Percentiles rank a stretch among this genome's conserved stretches.
These are phyloP conservation scores for Astatotilapia flaviijosephi DNA, from an alignment of 2,113 vertebrate genomes.

Conservation along the genomic window DNA sequence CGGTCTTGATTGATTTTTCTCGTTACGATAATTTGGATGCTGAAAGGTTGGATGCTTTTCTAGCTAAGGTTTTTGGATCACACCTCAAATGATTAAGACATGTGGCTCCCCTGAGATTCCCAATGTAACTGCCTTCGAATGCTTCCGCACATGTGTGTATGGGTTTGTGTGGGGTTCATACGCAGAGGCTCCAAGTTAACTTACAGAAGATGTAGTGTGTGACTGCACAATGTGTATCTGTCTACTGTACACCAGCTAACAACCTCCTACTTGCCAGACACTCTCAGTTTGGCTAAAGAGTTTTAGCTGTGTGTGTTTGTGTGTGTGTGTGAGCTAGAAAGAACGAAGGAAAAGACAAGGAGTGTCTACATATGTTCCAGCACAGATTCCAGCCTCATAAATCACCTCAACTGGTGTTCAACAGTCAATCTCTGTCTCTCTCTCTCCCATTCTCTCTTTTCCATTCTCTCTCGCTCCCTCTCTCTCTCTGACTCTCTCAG, in stretches of 20 bases:
- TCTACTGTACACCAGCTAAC: constrained; percentile 8
- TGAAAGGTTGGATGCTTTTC: constrained; percentile 3
- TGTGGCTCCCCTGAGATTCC: constrained; percentile 19
- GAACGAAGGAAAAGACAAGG: constrained; percentile 38
- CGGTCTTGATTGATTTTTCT: constrained; percentile 9
- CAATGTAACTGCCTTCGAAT: neutral
- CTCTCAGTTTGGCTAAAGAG: neutral
- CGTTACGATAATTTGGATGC: constrained; percentile 14
- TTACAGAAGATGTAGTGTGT: constrained; percentile 8
- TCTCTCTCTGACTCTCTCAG: neutral
- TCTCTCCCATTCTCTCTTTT: neutral
- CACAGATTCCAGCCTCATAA: constrained; percentile 67
- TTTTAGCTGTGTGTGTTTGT: neutral
- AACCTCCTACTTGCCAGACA: constrained; percentile 6
- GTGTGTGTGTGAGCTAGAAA: neutral
- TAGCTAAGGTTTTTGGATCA: constrained; percentile 6
- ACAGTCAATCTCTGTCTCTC: constrained; percentile 57
- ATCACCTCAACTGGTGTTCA: constrained; percentile 65
- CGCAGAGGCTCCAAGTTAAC: neutral
- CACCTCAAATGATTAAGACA: constrained; percentile 37
- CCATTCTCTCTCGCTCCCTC: neutral
- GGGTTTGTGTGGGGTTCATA: neutral
- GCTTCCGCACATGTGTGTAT: neutral
- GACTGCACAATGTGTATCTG: constrained; percentile 3
- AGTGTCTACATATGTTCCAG: constrained; percentile 68